Conservation (phyloP, 2,113 vertebrate genomes). For the Cyrtonyx montezumae region DNA sequence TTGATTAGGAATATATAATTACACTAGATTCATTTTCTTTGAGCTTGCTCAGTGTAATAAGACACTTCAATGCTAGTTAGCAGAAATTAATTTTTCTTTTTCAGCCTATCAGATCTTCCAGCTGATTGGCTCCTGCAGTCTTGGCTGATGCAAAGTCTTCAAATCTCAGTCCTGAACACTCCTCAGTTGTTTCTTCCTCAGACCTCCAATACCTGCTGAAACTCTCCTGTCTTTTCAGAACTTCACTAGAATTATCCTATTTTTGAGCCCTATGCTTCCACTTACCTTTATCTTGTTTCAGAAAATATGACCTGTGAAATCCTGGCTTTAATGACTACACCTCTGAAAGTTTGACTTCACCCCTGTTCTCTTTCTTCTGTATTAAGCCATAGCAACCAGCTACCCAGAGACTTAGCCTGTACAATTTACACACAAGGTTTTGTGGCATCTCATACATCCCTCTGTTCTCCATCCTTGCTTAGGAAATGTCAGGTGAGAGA, state of each 20-base stretch:
- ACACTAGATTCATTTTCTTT: background rate
- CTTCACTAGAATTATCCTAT: background rate
- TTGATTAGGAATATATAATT: background rate
- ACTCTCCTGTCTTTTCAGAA: background rate
- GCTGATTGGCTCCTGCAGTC: fast-evolving
- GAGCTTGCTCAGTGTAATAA: background rate
- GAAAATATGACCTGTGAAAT: background rate
- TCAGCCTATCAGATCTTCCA: background rate
- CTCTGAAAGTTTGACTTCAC: background rate
- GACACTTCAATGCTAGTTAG: background rate
- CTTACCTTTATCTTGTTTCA: background rate
- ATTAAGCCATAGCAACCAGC: background rate
- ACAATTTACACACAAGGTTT: background rate
- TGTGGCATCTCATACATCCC: background rate
- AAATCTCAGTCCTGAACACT: background rate
- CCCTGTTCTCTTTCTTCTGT: background rate
- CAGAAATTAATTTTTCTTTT: background rate
- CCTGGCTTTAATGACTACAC: background rate
- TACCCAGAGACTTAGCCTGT: background rate
- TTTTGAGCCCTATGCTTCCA: background rate
- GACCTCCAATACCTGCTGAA: background rate
- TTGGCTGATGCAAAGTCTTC: background rate
- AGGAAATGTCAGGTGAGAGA: background rate
- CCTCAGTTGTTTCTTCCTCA: background rate
- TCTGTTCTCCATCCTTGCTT: background rate